Conservation (phyloP, 2,888 invertebrate genomes). For the Stenotaenia linearis region DNA sequence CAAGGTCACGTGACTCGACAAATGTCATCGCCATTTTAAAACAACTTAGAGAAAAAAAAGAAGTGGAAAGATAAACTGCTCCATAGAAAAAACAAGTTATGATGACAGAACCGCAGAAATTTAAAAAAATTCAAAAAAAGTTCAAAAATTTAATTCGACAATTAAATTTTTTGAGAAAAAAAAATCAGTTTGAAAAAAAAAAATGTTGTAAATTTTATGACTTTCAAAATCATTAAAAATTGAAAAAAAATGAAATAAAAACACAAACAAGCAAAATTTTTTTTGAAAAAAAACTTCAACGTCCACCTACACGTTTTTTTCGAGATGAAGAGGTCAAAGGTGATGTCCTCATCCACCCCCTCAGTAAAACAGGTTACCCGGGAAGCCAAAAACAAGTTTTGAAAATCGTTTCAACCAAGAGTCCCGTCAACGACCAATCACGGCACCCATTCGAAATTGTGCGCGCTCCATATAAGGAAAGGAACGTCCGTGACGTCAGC, state of each 20-base stretch:
- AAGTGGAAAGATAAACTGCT: neutral
- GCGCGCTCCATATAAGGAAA: constrained; percentile 3
- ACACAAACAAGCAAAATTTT: neutral
- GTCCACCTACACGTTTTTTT: neutral
- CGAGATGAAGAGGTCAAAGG: constrained; percentile 14
- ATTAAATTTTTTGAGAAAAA: neutral
- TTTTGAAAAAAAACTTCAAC: constrained; percentile 7
- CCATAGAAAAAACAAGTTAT: neutral
- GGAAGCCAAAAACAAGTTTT: constrained; percentile 7
- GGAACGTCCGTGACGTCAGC: constrained; percentile 6
- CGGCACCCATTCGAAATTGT: neutral
- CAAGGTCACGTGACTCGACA: constrained; percentile 16
- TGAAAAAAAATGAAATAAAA: neutral
- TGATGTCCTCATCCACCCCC: constrained; percentile 23
- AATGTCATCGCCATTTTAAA: constrained; percentile 26
- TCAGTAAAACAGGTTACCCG: constrained; percentile 18
- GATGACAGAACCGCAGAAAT: neutral
- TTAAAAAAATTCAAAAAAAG: neutral
- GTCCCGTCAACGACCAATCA: neutral
- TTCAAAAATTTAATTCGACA: neutral
- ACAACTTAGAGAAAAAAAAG: neutral
- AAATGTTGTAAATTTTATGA: no score
- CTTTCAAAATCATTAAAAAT: neutral
- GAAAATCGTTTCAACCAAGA: constrained; percentile 1
- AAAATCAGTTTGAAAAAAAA: neutral